A percentile compares a stretch with the other conserved stretches of the same genome.
phyloP scores from a whole-genome alignment of 2,888 invertebrate species.

The Cephus pygmeus region DNA sequence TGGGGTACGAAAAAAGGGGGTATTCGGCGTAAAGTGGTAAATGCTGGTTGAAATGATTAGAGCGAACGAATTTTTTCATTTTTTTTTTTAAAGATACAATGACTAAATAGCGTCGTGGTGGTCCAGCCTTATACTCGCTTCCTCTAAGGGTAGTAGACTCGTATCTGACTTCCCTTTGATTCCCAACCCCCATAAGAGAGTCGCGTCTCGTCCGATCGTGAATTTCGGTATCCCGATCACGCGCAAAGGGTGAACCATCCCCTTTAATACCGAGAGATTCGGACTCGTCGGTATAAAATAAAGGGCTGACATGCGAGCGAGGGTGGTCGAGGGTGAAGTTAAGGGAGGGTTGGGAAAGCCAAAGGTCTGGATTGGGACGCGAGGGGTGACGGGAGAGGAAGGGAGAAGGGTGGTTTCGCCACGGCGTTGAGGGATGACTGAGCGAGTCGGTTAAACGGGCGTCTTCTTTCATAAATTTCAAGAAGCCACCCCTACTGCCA shows the following conservation, averaged over 20 bases:
- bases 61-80: no score
- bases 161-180: not conserved
- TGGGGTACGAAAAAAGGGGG: no score
- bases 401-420: constrained; percentile 2
- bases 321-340: not conserved
- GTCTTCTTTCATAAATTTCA: constrained; percentile 66
- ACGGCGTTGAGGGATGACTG: constrained; percentile 42
- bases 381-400: not conserved
- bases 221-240: constrained; percentile 63
- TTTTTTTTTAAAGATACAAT: no score
- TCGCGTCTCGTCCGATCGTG: constrained; percentile 48
- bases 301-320: constrained; percentile 46
- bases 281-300: constrained; percentile 55
- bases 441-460: constrained; percentile 64
- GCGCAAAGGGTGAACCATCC: constrained; percentile 58
- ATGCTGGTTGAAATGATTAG: no score
- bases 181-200: constrained; percentile 45
- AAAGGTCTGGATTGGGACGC: constrained; percentile 23
- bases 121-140: no score
- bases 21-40: no score
- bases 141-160: no score
- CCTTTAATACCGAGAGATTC: constrained; percentile 59
- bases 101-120: no score
- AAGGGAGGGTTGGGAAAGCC: constrained; percentile 14
- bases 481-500: constrained; percentile 32